phyloP scores from a whole-genome alignment of 1,140 invertebrate species.

The Mylabris phalerata region DNA sequence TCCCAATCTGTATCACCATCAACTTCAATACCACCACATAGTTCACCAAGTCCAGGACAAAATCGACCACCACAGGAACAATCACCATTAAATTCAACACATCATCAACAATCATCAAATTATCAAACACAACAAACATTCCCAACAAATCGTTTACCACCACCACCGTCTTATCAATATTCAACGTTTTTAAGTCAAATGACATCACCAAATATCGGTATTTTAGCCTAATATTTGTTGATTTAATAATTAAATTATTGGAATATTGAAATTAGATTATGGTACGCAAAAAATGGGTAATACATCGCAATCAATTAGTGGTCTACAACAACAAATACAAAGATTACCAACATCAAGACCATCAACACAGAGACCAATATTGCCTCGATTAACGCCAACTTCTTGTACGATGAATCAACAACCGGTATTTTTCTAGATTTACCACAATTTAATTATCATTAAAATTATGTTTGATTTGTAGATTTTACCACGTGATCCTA shows the following conservation, averaged over 20 bases:
- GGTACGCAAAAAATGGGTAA: neutral
- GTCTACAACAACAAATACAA: conserved; percentile 25
- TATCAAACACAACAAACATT: conserved; percentile 3
- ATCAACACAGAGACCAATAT: conserved; percentile 19
- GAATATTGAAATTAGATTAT: too few species aligned
- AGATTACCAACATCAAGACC: too few species aligned
- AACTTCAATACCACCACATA: conserved; percentile 41
- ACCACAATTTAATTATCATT: too few species aligned
- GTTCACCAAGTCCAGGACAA: conserved; percentile 38
- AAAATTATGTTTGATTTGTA: too few species aligned
- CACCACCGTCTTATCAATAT: conserved; percentile 10
- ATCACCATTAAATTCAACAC: conserved; percentile 34
- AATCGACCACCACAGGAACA: conserved; percentile 36
- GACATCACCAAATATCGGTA: too few species aligned
- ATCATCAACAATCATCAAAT: conserved; percentile 26
- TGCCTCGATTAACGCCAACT: conserved; percentile 24
- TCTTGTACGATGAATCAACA: conserved; percentile 32
- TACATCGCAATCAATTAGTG: conserved; percentile 20
- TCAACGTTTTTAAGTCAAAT: too few species aligned
- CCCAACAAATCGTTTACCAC: conserved; percentile 24
- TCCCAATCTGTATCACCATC: conserved; percentile 43
- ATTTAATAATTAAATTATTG: too few species aligned
- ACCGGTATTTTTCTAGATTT: conserved; percentile 18
- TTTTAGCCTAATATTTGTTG: too few species aligned
- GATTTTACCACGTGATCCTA: neutral